Conservation (phyloP, 2,888 invertebrate species). For the Tenthredo amoena region DNA sequence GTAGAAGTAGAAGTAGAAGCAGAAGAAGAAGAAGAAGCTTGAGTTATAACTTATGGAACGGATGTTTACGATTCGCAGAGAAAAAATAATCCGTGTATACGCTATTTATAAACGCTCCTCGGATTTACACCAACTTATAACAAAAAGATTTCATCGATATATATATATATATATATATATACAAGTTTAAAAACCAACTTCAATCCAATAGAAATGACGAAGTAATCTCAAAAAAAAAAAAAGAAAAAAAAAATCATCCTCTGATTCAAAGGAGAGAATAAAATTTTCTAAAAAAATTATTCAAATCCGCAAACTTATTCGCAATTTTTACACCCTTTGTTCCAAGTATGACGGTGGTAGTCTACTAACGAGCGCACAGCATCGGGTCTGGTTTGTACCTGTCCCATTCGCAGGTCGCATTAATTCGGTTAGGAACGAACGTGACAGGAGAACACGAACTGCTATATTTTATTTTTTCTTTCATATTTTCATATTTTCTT, state of each 20-base stretch:
- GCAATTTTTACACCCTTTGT: background rate
- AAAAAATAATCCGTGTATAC: background rate
- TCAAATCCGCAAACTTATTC: too few species aligned
- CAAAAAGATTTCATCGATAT: background rate
- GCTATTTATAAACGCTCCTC: background rate
- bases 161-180: background rate
- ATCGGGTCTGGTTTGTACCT: background rate
- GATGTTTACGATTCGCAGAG: constrained; percentile 2
- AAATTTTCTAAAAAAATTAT: background rate
- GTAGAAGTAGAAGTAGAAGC: background rate
- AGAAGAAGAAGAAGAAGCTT: background rate
- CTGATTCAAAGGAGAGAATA: background rate
- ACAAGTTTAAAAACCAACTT: background rate
- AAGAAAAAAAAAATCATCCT: background rate
- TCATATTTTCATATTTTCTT: background rate
- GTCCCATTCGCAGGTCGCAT: background rate
- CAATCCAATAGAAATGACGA: too few species aligned
- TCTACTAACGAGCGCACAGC: constrained; percentile 3
- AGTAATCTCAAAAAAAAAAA: too few species aligned
- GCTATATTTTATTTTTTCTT: background rate
- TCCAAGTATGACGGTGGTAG: background rate
- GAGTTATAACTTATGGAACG: background rate
- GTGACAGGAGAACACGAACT: background rate
- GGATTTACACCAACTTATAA: background rate
- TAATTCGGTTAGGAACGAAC: background rate